Conservation (phyloP, 2,888 invertebrate genomes). For the Meganola albula region DNA sequence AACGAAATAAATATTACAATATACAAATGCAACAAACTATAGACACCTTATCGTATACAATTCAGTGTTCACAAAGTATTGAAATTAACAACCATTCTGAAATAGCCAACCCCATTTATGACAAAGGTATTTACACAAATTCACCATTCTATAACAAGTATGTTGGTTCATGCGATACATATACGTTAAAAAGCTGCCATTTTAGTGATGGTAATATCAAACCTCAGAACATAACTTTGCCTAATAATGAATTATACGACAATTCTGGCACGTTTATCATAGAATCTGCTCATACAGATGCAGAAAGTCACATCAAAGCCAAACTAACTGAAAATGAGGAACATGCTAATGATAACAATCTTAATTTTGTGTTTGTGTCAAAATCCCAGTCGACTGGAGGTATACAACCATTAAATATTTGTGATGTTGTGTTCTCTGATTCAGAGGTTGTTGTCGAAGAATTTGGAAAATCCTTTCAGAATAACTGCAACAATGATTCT, state of each 20-base stretch:
- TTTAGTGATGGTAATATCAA: too few relatives aligned
- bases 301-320: too few relatives aligned
- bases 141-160: too few relatives aligned
- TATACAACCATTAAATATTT: conserved; percentile 37
- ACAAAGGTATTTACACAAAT: too few relatives aligned
- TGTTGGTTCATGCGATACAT: too few relatives aligned
- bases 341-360: conserved; percentile 3
- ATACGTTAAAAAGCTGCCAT: too few relatives aligned
- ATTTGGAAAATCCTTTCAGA: conserved; percentile 13
- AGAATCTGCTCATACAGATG: too few relatives aligned
- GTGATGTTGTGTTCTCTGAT: conserved; percentile 33
- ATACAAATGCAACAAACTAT: conserved; percentile 11
- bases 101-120: too few relatives aligned
- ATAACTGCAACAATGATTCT: conserved; percentile 13
- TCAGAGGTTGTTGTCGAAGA: conserved; percentile 13
- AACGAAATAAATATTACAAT: conserved; percentile 3
- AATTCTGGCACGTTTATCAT: too few relatives aligned
- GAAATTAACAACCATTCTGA: conserved; percentile 2
- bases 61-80: conserved; percentile 30
- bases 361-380: conserved; percentile 30
- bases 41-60: conserved; percentile 30
- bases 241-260: too few relatives aligned
- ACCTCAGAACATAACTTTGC: too few relatives aligned
- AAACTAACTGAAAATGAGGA: too few relatives aligned
- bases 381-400: conserved; percentile 18